Evolutionary conservation across 2,113 vertebrate genomes (phyloP), one percentile per base, ranked within the genome.

Genomic region (Anguilla japonica): DNA sequence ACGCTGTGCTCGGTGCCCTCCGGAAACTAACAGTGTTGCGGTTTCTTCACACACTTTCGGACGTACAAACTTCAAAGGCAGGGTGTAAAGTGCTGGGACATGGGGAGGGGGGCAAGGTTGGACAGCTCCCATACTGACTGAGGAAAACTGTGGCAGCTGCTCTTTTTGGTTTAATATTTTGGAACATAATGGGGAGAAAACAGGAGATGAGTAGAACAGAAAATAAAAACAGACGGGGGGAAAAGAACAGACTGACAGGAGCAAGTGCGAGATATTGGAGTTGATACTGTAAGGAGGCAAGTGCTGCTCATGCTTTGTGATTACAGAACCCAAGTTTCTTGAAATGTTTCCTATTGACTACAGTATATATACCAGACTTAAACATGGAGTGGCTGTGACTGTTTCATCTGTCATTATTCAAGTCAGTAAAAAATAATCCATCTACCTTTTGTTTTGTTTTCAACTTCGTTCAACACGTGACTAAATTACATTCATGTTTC

Each of bases 401-500:
- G 90, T 92, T 93, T 92, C 91, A 95, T 93, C 93, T 93, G 93
- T 94, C 94, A 95, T 93, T 94, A 93, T 95, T 93, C 89, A 91
- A 93, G 93, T 95, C 92, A 93, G 93, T 75, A 94, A 93, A 92
- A 93, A 85, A 91, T 89, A 95, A 94, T 90, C 91, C 85, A 93
- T 93, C 94, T 95, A 94, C 89, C 90, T 93, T 93, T 94, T 94
- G 93, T 94, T 93, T 93, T 93, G 67, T 85, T 82, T 88, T 86
- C 91, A 93, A 94, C 94, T 94, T 95, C 94, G 94, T 94, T 92
- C 94, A 95, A 93, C 94, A 95, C 91, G 92, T 92, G 92, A 96
- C 94, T 94, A 95, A 90, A 95, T 92, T 95, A 96, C 95, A 96
- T 96, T 96, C 95, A 95, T 95, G 90, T 95, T 93, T 90, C 91